Base-by-base conservation (phyloP, 2,888 invertebrate species). In the Mechanitis messenoides region DNA sequence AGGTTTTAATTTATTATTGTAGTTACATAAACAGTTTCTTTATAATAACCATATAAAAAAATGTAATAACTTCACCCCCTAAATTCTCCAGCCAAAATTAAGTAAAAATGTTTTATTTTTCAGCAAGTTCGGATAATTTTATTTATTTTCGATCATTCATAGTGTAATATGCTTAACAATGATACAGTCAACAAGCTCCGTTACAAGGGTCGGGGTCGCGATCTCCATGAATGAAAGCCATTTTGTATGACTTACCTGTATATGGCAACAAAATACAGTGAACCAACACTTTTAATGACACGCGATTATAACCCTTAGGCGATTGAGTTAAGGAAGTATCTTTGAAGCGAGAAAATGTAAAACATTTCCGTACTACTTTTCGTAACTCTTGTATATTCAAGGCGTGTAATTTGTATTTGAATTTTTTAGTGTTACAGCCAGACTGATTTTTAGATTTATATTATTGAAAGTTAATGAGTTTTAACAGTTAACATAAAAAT, bases 171-270 rank as follows among this genome's bases (percentile, higher is more conserved):
- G 54, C 66, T 59, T 66, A 61, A 64, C 33, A 59, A 33, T 58
- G 53, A 62, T 60, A 58, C 58, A 61, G 38, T 59, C 53, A 61
- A 66, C 56, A 60, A 58, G 61, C 57, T 58, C 63, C 60, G 55
- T 62, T 61, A 58, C 46, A 20, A 28, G 33, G 58, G 58, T 61
- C 60, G 67, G 65, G 67, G 67, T 67, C 65, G 58, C 67, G 60
- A 57, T 67, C 67, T 61, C 65, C 65, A 60, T 67, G 67, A 67
- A 67, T 63, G 65, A 63, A 58, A 65, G 63, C 46, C 61, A 47
- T 66, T 61, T 58, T 56, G 59, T 66, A 62, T 63, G 53, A 58
- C 12, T 53, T 55, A 63, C 62, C 53, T 31, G 54, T 47, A 12
- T 42, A 55, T 42, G 28, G 50, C 50, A 38, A 56, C 42, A 50